These are phyloP conservation scores for Bacillus rossius DNA, from an alignment of 1,140 invertebrate species.

Conservation along the genomic window DNA sequence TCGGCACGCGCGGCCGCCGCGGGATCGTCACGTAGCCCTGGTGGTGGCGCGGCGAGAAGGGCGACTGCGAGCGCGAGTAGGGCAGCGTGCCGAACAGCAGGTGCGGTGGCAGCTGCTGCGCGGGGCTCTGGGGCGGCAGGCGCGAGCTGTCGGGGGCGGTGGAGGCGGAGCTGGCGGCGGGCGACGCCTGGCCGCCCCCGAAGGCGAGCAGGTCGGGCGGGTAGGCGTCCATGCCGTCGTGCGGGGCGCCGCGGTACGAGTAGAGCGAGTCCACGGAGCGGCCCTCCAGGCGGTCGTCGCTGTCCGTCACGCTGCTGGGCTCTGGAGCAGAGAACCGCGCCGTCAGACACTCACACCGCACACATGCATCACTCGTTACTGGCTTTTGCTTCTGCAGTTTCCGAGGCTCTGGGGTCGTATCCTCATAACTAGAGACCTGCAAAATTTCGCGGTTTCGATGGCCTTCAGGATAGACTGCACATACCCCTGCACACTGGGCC, in stretches of 20 bases:
- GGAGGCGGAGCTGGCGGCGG: constrained; percentile 64
- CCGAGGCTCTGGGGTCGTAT: too few relatives aligned
- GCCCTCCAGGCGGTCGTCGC: constrained; percentile 11
- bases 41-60: constrained; percentile 57
- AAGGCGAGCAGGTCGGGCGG: constrained; percentile 80
- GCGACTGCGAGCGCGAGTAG: constrained; percentile 64
- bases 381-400: too few relatives aligned
- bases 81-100: constrained; percentile 59
- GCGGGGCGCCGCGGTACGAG: neutral
- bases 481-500: too few relatives aligned
- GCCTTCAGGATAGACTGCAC: too few relatives aligned
- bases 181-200: constrained; percentile 53
- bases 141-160: constrained; percentile 62
- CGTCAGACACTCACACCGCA: too few relatives aligned
- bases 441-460: too few relatives aligned
- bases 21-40: constrained; percentile 80
- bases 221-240: constrained; percentile 38
- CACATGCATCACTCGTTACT: too few relatives aligned
- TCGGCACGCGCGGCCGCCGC: constrained; percentile 69
- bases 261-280: constrained; percentile 13
- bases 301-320: constrained; percentile 3
- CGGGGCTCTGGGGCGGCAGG: constrained; percentile 49
- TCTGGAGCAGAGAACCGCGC: neutral
- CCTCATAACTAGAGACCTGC: too few relatives aligned
- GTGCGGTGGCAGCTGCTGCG: constrained; percentile 41